phyloP scores from a whole-genome alignment of 2,113 vertebrate genomes.

The Urocolius indicus region DNA sequence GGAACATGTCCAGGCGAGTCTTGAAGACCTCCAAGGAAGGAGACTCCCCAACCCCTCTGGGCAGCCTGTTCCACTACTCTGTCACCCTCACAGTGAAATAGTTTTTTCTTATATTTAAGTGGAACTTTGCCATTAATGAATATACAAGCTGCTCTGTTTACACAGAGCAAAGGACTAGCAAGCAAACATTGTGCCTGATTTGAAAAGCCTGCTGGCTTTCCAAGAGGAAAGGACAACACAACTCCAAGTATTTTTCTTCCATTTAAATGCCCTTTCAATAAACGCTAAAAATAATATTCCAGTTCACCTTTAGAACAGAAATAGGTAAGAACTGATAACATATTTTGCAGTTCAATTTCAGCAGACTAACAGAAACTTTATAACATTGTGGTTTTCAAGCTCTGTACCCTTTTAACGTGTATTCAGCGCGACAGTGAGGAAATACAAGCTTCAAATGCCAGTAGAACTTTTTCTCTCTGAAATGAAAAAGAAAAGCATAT shows the following conservation, averaged over 20 bases:
- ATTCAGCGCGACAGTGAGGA: conserved; percentile 88
- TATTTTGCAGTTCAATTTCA: not conserved
- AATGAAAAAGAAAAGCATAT: conserved; percentile 33
- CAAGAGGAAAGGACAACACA: not conserved
- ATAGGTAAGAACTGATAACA: not conserved
- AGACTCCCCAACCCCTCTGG: no score
- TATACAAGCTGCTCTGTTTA: not conserved
- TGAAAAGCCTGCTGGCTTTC: not conserved
- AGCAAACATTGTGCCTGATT: not conserved
- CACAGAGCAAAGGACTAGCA: not conserved
- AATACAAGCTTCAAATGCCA: conserved; percentile 95
- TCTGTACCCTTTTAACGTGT: conserved; percentile 86
- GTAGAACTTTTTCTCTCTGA: conserved; percentile 87
- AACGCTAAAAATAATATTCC: not conserved
- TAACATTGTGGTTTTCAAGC: not conserved
- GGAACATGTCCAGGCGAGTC: no score
- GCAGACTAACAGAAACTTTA: not conserved
- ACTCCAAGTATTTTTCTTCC: not conserved
- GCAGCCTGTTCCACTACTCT: no score
- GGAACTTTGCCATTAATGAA: rapidly evolving
- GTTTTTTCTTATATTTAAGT: no score
- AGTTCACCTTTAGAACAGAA: not conserved
- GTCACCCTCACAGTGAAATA: no score
- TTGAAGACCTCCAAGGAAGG: no score
- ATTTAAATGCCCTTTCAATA: not conserved